Evolutionary conservation across 2,797 vertebrate genomes (phyloP), one percentile per base, ranked within the genome.

Genomic region (Gadopsis bispinosus): DNA sequence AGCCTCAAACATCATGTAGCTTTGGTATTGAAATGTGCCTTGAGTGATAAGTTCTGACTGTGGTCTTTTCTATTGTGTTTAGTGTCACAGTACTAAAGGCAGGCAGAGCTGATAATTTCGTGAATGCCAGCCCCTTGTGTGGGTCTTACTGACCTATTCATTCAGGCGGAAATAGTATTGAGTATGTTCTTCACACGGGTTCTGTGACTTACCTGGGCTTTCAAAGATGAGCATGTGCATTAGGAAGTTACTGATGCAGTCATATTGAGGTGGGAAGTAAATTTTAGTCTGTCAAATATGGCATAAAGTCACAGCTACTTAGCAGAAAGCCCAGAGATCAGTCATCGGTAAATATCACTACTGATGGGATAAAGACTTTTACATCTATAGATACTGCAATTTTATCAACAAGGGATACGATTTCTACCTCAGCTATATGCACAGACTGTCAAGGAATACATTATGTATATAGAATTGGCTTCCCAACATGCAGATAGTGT

Each of bases 81-180:
- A 20, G 69, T 78, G 45, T 81, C 65, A 20, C 69, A 66, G 45
- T 63, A 61, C 71, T 10, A 81, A 80, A 82, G 55, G 53, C 67
- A 48, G 50, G 1, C 61, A 54, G 68, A 56, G 54, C 58, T 56
- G 48, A 47, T 75, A 47, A 77, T 72, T 81, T 76, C 39, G 47
- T 47, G n/a, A 67, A 80, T 10, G 37, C n/a, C 60, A 43, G 31
- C 14, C 11, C 16, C 39, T 69, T 83, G 65, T 80, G 48, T 73
- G 53, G 33, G 45, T 79, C 22, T 66, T 80, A 74, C 53, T 74
- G 73, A 84, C 55, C 41, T 65, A 41, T 43, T 80, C 50, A 68
- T 69, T 87, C 14, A 72, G 66, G 37, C 62, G 69, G 58, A 66
- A 78, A 75, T 50, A 19, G 78, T 60, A 65, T 65, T 73, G 60